Evolutionary conservation across 2,113 vertebrate species (phyloP), one percentile per base, ranked within the genome.

Genomic region (Grammomys dolichurus): DNA sequence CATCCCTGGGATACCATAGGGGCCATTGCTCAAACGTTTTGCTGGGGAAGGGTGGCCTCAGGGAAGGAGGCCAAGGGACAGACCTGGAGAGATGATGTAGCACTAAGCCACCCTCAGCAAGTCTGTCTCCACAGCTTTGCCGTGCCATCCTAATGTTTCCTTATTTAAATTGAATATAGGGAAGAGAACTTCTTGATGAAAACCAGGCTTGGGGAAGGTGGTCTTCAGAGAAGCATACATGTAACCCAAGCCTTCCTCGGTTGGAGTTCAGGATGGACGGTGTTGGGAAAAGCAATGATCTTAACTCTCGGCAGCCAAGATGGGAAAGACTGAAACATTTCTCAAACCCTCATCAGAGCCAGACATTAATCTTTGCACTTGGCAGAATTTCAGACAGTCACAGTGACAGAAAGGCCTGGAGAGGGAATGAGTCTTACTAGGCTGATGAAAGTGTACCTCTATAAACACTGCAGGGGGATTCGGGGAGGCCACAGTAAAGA

Each of bases 361-460:
- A 85, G 73, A 76, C 48, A 86, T 36, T 88, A 51, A 82, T 91
- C 88, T 97, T 86, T 93, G 43, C 76, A 85, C 86, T 87, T 96
- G 72, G 73, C 77, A 97, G 90, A 94, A 95, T 84, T 96, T 91
- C 65, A 95, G 95, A 90, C 81, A 87, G 76, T 92, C 96, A 97
- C 90, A 97, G 92, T 95, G 89, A 94, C 87, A 63, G n/a, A 86
- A 93, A 77, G n/a, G 81, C 60, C 63, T 90, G 51, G 77, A 69
- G 89, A 95, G 43, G 84, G 87, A 92, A 76, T 11, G 11, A 72
- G 48, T 56, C 69, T 90, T 14, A 87, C 67, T 92, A 43, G 80
- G 67, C 82, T 82, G 63, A 58, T 76, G 31, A 48, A 92, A 7
- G 13, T 81, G 56, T 76, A n/a, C 40, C 51, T 93, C 69, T 58